A percentile compares a stretch with the other conserved stretches of the same genome.
phyloP scores from a whole-genome alignment of 2,888 invertebrate species.

The Sympetrum striolatum region DNA sequence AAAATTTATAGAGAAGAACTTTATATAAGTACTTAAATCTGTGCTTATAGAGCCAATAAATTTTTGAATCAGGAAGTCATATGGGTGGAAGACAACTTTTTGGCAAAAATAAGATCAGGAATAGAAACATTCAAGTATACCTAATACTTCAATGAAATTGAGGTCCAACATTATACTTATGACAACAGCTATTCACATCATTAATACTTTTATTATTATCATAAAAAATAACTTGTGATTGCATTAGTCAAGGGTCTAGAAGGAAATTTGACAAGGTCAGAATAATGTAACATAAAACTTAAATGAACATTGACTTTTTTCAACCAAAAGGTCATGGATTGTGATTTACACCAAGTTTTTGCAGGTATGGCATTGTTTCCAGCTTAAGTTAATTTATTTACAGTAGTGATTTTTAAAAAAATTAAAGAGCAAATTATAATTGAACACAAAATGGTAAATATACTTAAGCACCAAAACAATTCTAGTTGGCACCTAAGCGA shows the following conservation, averaged over 20 bases:
- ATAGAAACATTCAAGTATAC: not conserved
- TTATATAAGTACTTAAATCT: constrained; percentile 22
- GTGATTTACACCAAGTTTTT: not conserved
- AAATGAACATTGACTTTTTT: not conserved
- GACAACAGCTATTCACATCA: not conserved
- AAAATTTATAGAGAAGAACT: not conserved
- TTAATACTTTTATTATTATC: not conserved
- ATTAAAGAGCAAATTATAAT: not conserved
- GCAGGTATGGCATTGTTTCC: not conserved
- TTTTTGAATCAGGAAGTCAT: constrained; percentile 21
- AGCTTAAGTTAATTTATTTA: not conserved
- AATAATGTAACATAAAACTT: not conserved
- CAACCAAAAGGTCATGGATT: not conserved
- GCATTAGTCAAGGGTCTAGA: not conserved
- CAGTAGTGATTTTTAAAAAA: not conserved
- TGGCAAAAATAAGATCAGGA: not conserved
- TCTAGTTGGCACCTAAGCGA: constrained; percentile 9
- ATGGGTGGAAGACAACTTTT: constrained; percentile 28
- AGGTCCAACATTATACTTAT: not conserved
- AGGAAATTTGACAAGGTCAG: not conserved
- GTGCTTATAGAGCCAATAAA: constrained; percentile 28
- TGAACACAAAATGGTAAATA: constrained; percentile 16
- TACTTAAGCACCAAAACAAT: constrained; percentile 15
- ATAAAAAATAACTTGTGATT: not conserved
- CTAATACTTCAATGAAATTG: not conserved